Conservation (phyloP, 2,888 invertebrate species). For the Ferdinandea cuprea region DNA sequence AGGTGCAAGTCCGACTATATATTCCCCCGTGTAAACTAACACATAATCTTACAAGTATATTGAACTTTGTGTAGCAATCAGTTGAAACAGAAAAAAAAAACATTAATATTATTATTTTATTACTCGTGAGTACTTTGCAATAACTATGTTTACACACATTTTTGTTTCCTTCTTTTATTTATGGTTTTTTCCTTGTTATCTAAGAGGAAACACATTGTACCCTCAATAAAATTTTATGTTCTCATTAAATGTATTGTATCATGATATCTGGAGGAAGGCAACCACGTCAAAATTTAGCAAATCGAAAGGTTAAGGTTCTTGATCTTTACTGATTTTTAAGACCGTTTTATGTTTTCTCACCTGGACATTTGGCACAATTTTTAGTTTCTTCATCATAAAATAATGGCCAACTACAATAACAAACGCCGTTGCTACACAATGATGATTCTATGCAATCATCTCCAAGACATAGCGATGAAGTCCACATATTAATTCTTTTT, state of each 20-base stretch:
- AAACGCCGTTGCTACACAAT: neutral
- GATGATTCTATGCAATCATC: neutral
- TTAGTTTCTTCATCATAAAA: neutral
- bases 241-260: neutral
- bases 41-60: too few relatives aligned
- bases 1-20: too few relatives aligned
- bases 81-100: too few relatives aligned
- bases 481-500: neutral
- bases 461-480: neutral
- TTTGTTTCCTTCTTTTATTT: neutral
- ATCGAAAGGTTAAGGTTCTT: too few relatives aligned
- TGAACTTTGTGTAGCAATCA: too few relatives aligned
- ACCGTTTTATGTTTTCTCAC: slow-evolving; percentile 10
- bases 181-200: neutral
- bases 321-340: too few relatives aligned
- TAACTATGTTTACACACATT: neutral
- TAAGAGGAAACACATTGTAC: neutral
- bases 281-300: too few relatives aligned
- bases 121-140: too few relatives aligned
- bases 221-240: neutral
- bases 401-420: neutral
- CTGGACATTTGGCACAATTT: slow-evolving; percentile 37
- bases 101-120: too few relatives aligned
- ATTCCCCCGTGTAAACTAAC: too few relatives aligned
- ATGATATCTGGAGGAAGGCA: slow-evolving; percentile 12